Evolutionary conservation across 30 jellyfish, hydroid and myxozoan genomes (phyloP).

Genomic region (Clytia hemisphaerica): DNA sequence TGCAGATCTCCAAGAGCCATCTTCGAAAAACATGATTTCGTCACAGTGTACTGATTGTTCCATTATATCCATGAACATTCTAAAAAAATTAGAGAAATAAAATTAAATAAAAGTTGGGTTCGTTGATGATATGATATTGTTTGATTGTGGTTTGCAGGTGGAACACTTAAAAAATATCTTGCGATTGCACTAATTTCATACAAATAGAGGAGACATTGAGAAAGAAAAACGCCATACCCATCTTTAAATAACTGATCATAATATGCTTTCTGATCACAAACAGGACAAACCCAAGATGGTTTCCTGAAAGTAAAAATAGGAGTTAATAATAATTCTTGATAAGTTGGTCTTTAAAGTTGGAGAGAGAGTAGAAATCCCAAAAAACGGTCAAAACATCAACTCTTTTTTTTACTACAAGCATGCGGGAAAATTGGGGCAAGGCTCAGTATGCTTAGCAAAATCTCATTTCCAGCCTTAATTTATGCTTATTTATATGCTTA

Average conservation of each 20-base stretch:
- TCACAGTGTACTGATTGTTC: constrained; percentile 60
- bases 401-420: too few relatives aligned
- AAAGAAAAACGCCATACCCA: constrained; percentile 53
- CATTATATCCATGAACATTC: constrained; percentile 65
- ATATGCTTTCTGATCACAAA: constrained; percentile 83
- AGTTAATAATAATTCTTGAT: too few relatives aligned
- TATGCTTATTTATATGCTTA: too few relatives aligned
- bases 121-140: neutral
- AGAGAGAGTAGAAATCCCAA: too few relatives aligned
- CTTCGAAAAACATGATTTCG: constrained; percentile 71
- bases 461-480: too few relatives aligned
- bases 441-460: too few relatives aligned
- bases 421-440: too few relatives aligned
- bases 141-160: neutral
- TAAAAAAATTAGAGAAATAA: constrained; percentile 2
- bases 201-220: neutral
- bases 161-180: too few relatives aligned
- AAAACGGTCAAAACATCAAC: too few relatives aligned
- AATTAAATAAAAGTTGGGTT: neutral
- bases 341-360: too few relatives aligned
- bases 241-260: constrained; percentile 70
- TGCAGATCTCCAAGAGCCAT: constrained; percentile 90
- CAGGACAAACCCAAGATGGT: constrained; percentile 97
- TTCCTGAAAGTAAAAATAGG: constrained; percentile 47
- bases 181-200: neutral